phyloP scores from a whole-genome alignment of 1,140 invertebrate genomes.

The Maniola jurtina region DNA sequence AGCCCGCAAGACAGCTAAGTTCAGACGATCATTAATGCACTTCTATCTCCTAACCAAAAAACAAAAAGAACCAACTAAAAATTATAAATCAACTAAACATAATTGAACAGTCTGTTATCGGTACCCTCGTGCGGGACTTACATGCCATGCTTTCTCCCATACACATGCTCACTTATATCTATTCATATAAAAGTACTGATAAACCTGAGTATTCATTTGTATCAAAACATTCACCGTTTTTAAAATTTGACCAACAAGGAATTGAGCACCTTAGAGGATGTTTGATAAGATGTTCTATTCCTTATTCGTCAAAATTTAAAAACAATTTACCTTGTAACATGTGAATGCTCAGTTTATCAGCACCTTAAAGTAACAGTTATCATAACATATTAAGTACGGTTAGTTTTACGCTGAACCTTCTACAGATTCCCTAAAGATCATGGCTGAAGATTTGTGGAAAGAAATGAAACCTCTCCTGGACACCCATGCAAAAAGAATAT shows the following conservation, averaged over 20 bases:
- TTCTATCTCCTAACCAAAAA: slow-evolving; percentile 20
- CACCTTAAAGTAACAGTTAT: not conserved
- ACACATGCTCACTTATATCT: slow-evolving; percentile 18
- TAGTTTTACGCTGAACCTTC: not conserved
- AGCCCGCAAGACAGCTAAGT: not conserved
- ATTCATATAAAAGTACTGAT: not conserved
- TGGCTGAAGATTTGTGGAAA: not conserved
- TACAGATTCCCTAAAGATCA: not conserved
- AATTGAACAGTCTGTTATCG: slow-evolving; percentile 32
- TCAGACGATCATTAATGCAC: not conserved
- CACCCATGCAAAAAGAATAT: slow-evolving; percentile 12
- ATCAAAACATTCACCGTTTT: no score
- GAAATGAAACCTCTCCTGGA: not conserved
- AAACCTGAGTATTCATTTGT: no score
- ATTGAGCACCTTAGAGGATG: no score
- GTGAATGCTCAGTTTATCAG: no score
- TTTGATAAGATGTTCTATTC: no score
- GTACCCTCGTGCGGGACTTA: slow-evolving; percentile 31
- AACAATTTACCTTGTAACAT: no score
- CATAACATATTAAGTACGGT: not conserved
- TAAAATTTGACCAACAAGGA: no score
- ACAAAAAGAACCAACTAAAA: slow-evolving; percentile 30
- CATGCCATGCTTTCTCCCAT: slow-evolving; percentile 29
- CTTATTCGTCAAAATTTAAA: no score
- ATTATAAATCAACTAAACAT: slow-evolving; percentile 31